Evolutionary conservation across 1,140 invertebrate genomes (phyloP).

Genomic region (Lordiphosa clarofinis): DNA sequence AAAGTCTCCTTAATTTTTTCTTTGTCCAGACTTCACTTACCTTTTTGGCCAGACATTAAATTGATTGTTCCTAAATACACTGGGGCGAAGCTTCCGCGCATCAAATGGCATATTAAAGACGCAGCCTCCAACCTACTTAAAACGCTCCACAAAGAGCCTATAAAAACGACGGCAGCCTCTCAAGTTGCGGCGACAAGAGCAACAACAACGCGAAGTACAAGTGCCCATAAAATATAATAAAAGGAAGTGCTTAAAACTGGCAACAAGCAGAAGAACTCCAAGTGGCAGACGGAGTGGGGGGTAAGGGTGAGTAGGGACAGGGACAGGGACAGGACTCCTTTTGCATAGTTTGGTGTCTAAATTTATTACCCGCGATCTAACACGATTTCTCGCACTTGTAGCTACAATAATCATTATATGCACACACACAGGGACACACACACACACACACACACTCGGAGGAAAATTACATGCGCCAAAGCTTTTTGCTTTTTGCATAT

Average conservation of each 20-base stretch:
- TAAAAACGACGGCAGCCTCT: slow-evolving; percentile 32
- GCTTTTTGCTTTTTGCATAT: slow-evolving; percentile 77
- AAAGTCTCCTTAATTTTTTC: no score
- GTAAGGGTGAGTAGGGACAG: slow-evolving; percentile 31
- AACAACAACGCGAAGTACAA: slow-evolving; percentile 50
- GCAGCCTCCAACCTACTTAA: slow-evolving; percentile 29
- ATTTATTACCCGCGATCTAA: slow-evolving; percentile 78
- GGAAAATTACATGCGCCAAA: slow-evolving; percentile 67
- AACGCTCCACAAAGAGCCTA: slow-evolving; percentile 51
- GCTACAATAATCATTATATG: slow-evolving; percentile 78
- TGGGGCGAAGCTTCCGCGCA: slow-evolving; percentile 25
- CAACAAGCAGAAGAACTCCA: slow-evolving; percentile 34
- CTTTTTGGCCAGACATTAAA: slow-evolving; percentile 28
- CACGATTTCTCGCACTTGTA: slow-evolving; percentile 78
- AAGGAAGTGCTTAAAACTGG: slow-evolving; percentile 72
- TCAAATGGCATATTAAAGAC: slow-evolving; percentile 57
- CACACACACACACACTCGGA: slow-evolving; percentile 36
- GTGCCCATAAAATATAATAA: slow-evolving; percentile 76
- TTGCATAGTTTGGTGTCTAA: slow-evolving; percentile 75
- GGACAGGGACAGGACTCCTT: slow-evolving; percentile 59
- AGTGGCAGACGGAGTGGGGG: slow-evolving; percentile 5
- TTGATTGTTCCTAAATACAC: slow-evolving; percentile 42
- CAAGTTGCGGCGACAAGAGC: slow-evolving; percentile 11
- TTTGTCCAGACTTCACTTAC: no score
- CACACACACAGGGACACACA: no score